Base-by-base conservation (phyloP, 2,888 invertebrate species). In the Cynaeus angustus region DNA sequence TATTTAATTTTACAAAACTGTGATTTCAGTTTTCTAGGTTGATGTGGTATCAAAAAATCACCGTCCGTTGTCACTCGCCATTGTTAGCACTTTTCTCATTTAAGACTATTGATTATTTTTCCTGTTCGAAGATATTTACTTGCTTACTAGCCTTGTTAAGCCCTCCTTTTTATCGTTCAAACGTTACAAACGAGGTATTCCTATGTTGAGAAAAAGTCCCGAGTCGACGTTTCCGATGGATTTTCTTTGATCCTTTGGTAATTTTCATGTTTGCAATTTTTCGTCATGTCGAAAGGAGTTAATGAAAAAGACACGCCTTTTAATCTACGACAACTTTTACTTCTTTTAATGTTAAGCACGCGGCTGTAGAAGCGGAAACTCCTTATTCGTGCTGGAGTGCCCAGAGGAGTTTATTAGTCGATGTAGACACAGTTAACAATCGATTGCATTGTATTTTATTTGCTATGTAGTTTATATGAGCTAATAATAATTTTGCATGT, bases 271-370 rank as follows among this genome's bases (percentile, higher is more conserved):
- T 55, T 33, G 50, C 14, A 16, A 55, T 55, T 38, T 55, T 16
- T 55, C 10, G 13, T 4, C 13, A 37, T 50, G 48, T 30, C n/a
- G 50, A 28, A 50, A 10, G 16, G 37, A 13, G 16, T 33, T 38
- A 55, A 38, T 37, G 14, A 38, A 55, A 55, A 12, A 8, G 28
- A 33, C 55, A 55, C 55, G 55, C 55, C 55, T 55, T n/a, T 55
- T 38, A 55, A 38, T 55, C 55, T 38, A 30, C 8, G 16, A 7
- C 48, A 21, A 48, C 48, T 48, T 48, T 48, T 48, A 48, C 48
- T 48, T 14, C 21, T 7, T 10, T 48, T 48, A 48, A 48, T 48
- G 48, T 9, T 48, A 48, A 48, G 16, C 10, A 21, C 16, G 48
- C 21, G 14, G 48, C 16, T 14, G 28, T 50, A 50, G 6, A 50